A percentile compares a stretch with the other conserved stretches of the same genome.
Conservation (phyloP, 1,140 invertebrate species). For the Solen grandis region DNA sequence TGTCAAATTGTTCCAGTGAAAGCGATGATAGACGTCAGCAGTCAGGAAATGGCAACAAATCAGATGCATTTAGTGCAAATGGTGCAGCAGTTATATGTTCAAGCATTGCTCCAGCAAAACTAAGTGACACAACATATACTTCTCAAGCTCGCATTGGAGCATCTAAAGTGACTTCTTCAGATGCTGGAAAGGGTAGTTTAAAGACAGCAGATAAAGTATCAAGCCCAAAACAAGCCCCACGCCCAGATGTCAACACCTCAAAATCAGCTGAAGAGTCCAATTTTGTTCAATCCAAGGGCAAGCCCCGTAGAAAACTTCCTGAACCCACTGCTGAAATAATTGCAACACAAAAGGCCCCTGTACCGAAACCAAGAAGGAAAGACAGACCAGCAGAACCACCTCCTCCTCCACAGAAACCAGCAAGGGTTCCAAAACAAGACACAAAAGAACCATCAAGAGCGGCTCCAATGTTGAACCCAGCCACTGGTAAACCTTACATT, state of each 20-base stretch:
- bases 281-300: conserved; percentile 52
- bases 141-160: neutral
- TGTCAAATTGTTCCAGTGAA: neutral
- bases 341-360: conserved; percentile 56
- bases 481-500: conserved; percentile 3
- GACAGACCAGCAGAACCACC: conserved; percentile 51
- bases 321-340: conserved; percentile 71
- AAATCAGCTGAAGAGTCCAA: neutral
- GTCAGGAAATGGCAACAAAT: neutral
- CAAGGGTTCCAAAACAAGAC: conserved; percentile 34
- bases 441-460: conserved; percentile 29
- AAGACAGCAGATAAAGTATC: neutral
- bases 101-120: neutral
- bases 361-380: conserved; percentile 47
- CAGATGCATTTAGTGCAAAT: neutral
- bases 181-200: neutral
- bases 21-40: neutral
- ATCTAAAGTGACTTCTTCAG: neutral
- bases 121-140: neutral
- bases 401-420: conserved; percentile 49
- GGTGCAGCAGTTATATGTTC: neutral
- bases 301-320: conserved; percentile 71
- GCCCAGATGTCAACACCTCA: neutral
- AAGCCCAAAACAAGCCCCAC: neutral
- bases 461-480: conserved; percentile 11